phyloP scores from a whole-genome alignment of 64 coral and sea anemone species.

The Montipora cactus region DNA sequence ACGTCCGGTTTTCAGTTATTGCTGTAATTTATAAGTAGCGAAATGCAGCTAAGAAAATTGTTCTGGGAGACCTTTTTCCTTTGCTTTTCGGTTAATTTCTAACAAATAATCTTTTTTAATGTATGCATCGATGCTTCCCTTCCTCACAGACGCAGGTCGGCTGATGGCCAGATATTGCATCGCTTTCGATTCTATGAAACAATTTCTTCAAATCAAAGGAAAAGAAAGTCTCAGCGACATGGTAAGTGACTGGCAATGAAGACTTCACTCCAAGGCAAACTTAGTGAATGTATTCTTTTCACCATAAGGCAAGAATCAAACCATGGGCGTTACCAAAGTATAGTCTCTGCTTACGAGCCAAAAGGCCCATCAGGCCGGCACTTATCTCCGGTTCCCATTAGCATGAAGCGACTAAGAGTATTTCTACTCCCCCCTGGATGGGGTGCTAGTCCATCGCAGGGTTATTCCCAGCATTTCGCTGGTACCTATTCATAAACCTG shows the following conservation, averaged over 20 bases:
- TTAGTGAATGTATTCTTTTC: not conserved
- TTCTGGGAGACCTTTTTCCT: not conserved
- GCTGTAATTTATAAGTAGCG: not conserved
- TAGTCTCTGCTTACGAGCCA: too few species aligned
- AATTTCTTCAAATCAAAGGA: slow-evolving; percentile 82
- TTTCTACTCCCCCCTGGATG: too few species aligned
- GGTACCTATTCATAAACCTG: too few species aligned
- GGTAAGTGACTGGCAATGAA: slow-evolving; percentile 40
- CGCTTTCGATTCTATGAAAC: slow-evolving; percentile 94
- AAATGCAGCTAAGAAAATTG: not conserved
- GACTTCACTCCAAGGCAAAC: not conserved
- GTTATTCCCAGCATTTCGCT: too few species aligned
- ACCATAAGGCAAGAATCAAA: too few species aligned
- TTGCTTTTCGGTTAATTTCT: not conserved
- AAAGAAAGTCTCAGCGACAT: slow-evolving; percentile 79
- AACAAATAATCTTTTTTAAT: not conserved
- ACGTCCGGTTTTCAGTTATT: too few species aligned
- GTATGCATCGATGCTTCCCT: not conserved
- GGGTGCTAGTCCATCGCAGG: too few species aligned
- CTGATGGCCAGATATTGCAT: slow-evolving; percentile 98
- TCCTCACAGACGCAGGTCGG: slow-evolving; percentile 81
- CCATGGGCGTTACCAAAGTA: too few species aligned
- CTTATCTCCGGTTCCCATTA: too few species aligned
- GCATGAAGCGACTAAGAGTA: too few species aligned
- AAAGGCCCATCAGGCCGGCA: too few species aligned